phyloP scores from a whole-genome alignment of 2,888 invertebrate species.

The Microplitis deprimator region DNA sequence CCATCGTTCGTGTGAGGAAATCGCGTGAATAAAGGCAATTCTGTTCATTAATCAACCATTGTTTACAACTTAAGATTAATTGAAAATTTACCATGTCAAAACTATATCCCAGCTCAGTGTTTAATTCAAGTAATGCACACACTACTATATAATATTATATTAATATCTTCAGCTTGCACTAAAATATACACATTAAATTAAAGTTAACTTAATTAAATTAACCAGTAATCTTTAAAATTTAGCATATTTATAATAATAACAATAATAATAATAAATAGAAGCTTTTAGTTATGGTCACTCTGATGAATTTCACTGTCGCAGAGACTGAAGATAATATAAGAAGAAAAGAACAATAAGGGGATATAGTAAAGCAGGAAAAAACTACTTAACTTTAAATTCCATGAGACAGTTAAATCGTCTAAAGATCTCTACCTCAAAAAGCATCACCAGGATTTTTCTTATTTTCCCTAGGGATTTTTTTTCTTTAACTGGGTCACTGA shows the following conservation, averaged over 20 bases:
- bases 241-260: no score
- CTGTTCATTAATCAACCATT: conserved; percentile 37
- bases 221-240: no score
- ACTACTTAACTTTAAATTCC: background rate
- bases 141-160: no score
- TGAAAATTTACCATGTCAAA: conserved; percentile 34
- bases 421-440: background rate
- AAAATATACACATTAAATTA: no score
- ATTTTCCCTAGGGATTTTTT: background rate
- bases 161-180: no score
- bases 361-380: background rate
- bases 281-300: no score
- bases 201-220: no score
- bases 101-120: background rate
- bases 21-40: conserved; percentile 25
- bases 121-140: background rate
- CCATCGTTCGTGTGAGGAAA: conserved; percentile 10
- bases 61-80: conserved; percentile 42
- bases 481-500: background rate
- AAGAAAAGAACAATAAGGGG: background rate
- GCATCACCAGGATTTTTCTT: conserved; percentile 1
- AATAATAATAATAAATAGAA: no score
- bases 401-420: background rate
- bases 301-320: no score
- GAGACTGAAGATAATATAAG: background rate